A percentile compares a stretch with the other conserved stretches of the same genome.
These are phyloP conservation scores for Enteromius trimaculatus DNA, from an alignment of 2,797 vertebrate species.

Conservation along the genomic window DNA sequence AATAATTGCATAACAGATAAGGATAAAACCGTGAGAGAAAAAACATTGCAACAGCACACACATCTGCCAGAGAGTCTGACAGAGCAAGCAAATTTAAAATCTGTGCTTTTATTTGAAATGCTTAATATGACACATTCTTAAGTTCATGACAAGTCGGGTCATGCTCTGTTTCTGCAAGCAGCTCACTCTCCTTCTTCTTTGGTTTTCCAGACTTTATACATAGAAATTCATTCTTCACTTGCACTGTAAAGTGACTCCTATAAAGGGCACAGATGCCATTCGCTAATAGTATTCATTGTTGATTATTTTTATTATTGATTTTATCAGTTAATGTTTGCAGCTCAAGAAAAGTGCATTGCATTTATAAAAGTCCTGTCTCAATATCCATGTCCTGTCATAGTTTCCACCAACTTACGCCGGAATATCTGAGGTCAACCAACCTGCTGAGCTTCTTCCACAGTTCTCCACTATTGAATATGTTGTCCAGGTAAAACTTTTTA, in stretches of 20 bases:
- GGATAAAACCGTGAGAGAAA: neutral
- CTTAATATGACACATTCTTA: neutral
- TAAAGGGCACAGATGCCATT: neutral
- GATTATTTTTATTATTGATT: neutral
- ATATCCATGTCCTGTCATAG: constrained; percentile 67
- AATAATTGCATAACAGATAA: neutral
- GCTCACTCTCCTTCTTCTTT: neutral
- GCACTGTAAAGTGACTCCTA: neutral
- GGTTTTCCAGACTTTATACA: neutral
- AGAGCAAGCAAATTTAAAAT: neutral
- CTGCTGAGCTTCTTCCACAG: constrained; percentile 93
- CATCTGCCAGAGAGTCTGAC: neutral
- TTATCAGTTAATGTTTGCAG: neutral
- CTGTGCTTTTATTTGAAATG: neutral
- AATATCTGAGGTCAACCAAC: constrained; percentile 96
- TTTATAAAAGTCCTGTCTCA: neutral
- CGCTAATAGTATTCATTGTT: neutral
- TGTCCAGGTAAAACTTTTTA: constrained; percentile 85
- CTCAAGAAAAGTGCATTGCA: neutral
- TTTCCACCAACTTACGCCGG: constrained; percentile 96
- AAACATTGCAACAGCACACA: neutral
- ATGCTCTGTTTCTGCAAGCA: neutral
- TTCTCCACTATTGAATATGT: constrained; percentile 99
- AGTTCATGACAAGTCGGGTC: neutral
- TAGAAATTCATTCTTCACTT: neutral